phyloP scores from a whole-genome alignment of 2,888 invertebrate genomes.

The Drosophila setosimentum region DNA sequence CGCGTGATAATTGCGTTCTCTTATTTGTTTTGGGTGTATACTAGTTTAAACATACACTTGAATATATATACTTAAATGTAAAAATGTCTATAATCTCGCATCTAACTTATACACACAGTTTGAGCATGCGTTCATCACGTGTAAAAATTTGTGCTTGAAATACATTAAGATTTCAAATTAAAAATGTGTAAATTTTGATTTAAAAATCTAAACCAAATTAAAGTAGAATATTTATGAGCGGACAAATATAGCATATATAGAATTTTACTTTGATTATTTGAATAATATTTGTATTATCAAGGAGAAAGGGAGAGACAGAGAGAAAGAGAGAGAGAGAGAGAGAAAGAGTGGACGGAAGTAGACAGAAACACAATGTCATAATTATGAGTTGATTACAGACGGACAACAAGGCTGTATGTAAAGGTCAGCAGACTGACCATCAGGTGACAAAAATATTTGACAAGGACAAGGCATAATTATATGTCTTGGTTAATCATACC shows the following conservation, averaged over 20 bases:
- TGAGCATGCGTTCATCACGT: conserved; percentile 69
- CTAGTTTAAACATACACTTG: conserved; percentile 25
- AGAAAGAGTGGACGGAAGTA: conserved; percentile 13
- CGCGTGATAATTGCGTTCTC: conserved; percentile 37
- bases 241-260: not conserved
- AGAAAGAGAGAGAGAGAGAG: conserved; percentile 6
- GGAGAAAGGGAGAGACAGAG: conserved; percentile 3
- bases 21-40: conserved; percentile 55
- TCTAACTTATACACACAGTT: conserved; percentile 27
- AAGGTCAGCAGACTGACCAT: conserved; percentile 53
- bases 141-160: conserved; percentile 36
- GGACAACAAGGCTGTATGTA: conserved; percentile 44
- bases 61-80: not conserved
- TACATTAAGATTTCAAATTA: conserved; percentile 42
- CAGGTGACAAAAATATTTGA: conserved; percentile 27
- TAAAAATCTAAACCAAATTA: not conserved
- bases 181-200: conserved; percentile 26
- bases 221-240: not conserved
- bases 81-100: conserved; percentile 29
- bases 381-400: conserved; percentile 19
- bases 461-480: conserved; percentile 37
- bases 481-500: not conserved
- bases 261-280: conserved; percentile 9
- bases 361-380: conserved; percentile 51
- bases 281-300: conserved; percentile 1